These are phyloP conservation scores for Napeogenes inachia DNA, from an alignment of 2,888 invertebrate genomes.

Conservation along the genomic window DNA sequence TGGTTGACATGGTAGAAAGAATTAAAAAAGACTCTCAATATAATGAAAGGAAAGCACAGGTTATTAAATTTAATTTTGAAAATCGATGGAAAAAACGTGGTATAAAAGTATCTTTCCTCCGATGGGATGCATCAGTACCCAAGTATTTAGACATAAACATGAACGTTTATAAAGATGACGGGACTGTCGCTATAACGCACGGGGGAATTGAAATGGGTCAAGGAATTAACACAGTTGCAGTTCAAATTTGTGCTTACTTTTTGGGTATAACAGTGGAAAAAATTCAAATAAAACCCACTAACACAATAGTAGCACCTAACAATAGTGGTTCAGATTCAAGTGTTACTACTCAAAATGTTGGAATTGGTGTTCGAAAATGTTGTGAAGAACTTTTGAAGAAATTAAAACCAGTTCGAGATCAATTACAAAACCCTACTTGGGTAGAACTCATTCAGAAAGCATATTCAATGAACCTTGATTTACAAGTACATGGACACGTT, in stretches of 20 bases:
- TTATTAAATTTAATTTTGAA: constrained; percentile 70
- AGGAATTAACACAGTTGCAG: constrained; percentile 85
- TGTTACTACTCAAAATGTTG: constrained; percentile 79
- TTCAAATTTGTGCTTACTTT: constrained; percentile 83
- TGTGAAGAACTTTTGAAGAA: constrained; percentile 66
- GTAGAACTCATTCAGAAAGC: constrained; percentile 71
- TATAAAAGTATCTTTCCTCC: constrained; percentile 27
- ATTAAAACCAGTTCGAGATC: constrained; percentile 62
- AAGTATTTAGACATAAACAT: constrained; percentile 56
- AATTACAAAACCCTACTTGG: constrained; percentile 70
- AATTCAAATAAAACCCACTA: constrained; percentile 77
- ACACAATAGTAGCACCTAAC: constrained; percentile 76
- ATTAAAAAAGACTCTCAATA: constrained; percentile 62
- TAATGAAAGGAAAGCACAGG: constrained; percentile 50
- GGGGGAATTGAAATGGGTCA: constrained; percentile 85
- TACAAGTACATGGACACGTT: constrained; percentile 53
- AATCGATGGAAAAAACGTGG: constrained; percentile 86
- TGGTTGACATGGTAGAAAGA: constrained; percentile 59
- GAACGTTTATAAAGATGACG: constrained; percentile 81
- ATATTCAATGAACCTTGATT: constrained; percentile 48
- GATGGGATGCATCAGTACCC: neutral
- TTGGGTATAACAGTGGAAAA: constrained; percentile 80
- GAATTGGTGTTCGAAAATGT: constrained; percentile 70
- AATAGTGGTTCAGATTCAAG: constrained; percentile 77
- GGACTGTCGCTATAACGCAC: constrained; percentile 80